phyloP scores from a whole-genome alignment of 2,797 vertebrate species.

The Syndactyla subalaris region DNA sequence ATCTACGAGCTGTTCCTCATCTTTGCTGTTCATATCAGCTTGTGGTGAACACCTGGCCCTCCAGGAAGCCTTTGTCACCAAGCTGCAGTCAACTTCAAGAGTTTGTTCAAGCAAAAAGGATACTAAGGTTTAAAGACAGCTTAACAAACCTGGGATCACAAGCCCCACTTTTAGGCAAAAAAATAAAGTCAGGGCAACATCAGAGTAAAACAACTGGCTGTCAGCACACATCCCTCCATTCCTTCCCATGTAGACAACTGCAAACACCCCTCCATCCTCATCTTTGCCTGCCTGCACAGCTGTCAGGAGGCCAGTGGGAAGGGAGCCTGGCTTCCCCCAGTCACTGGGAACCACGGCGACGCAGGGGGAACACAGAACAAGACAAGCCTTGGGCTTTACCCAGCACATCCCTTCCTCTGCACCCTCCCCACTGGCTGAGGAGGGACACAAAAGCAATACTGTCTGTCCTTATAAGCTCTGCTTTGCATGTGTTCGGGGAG shows the following conservation, averaged over 20 bases:
- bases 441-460: conserved; percentile 64
- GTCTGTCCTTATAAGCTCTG: conserved; percentile 65
- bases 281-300: background rate
- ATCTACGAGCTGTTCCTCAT: background rate
- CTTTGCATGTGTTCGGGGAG: conserved; percentile 58
- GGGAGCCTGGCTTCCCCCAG: background rate
- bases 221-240: background rate
- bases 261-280: background rate
- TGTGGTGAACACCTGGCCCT: background rate
- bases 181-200: background rate
- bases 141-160: background rate
- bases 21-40: background rate
- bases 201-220: background rate
- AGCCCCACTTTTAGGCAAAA: background rate
- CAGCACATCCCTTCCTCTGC: background rate
- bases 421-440: background rate
- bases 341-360: background rate
- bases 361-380: background rate
- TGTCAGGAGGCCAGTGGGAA: background rate
- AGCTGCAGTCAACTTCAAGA: background rate
- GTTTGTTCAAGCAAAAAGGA: conserved; percentile 2
- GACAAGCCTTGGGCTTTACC: background rate
- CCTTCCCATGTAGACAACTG: background rate
- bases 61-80: background rate
- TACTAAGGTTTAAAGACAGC: background rate